Evolutionary conservation across 2,888 invertebrate species (phyloP).

Genomic region (Aphodius sticticus): DNA sequence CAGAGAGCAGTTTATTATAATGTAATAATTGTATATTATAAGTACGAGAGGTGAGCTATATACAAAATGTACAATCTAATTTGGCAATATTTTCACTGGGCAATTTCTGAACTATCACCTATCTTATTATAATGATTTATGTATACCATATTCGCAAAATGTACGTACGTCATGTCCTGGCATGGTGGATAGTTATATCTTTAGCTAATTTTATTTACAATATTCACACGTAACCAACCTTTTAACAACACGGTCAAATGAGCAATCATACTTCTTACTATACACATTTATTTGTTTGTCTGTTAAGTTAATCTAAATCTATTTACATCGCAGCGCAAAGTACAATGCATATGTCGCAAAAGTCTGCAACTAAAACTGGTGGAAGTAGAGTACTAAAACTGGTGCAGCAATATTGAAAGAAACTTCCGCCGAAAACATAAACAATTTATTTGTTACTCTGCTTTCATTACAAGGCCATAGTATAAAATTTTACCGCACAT

Average conservation of each 20-base stretch:
- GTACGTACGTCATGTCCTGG: neutral
- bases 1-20: neutral
- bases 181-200: neutral
- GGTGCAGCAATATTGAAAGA: neutral
- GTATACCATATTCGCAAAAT: neutral
- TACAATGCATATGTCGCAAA: too few relatives aligned
- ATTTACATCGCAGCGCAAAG: too few relatives aligned
- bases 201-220: neutral
- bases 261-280: too few relatives aligned
- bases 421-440: neutral
- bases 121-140: neutral
- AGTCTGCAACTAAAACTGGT: too few relatives aligned
- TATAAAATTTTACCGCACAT: neutral
- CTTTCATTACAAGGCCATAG: neutral
- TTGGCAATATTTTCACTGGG: neutral
- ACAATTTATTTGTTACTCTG: neutral
- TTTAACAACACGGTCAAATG: too few relatives aligned
- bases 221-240: neutral
- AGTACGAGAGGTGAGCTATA: neutral
- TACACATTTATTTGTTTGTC: too few relatives aligned
- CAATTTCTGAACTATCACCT: neutral
- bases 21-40: neutral
- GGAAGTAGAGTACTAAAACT: neutral
- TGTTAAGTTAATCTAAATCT: too few relatives aligned
- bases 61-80: slow-evolving; percentile 4